Base-by-base conservation (phyloP, 2,888 invertebrate genomes). In the Tetranychus truncatus region DNA sequence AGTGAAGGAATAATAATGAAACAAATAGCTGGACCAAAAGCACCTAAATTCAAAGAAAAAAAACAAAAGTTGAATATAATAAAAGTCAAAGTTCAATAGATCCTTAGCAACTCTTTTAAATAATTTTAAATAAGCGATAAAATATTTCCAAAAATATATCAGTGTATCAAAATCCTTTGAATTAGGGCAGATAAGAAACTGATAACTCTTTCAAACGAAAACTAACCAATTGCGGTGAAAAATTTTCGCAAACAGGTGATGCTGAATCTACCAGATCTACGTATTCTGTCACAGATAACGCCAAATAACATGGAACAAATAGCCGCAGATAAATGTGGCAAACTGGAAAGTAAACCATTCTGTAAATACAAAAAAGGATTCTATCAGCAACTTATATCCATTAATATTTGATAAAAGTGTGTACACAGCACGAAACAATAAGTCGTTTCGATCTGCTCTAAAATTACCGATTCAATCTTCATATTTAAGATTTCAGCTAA, bases 321-420 rank as follows among this genome's bases (percentile, higher is more conserved):
- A 11, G 66, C 66, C 1, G 20, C 18, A 20, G 66, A 18, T 20
- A 66, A 20, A 66, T 66, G 66, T 11, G 66, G 66, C 18, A 66
- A 20, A 15, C 66, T 66, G 66, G 66, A 66, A 66, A 66, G 66
- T 66, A 66, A 11, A 20, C 66, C 66, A 66, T 66, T 66, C 66
- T 66, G 66, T 20, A 66, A 20, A 20, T 66, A 20, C 6, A 66
- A 65, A 18, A 65, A 11, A 11, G 66, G 11, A 66, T 20, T 20
- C 6, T 6, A 11, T 20, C 6, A 66, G 18, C 11, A 66, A n/a
- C 6, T 1, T 2, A 65, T 65, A 18, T 65, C 66, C 4, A 65
- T n/a, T 6, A n/a, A 65, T 65, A 18, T 18, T 65, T 65, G 15
- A 65, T 15, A 0, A 65, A 65, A 65, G 6, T 4, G 3, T 4